Conservation (phyloP, 2,888 invertebrate genomes). For the Xestia xanthographa region DNA sequence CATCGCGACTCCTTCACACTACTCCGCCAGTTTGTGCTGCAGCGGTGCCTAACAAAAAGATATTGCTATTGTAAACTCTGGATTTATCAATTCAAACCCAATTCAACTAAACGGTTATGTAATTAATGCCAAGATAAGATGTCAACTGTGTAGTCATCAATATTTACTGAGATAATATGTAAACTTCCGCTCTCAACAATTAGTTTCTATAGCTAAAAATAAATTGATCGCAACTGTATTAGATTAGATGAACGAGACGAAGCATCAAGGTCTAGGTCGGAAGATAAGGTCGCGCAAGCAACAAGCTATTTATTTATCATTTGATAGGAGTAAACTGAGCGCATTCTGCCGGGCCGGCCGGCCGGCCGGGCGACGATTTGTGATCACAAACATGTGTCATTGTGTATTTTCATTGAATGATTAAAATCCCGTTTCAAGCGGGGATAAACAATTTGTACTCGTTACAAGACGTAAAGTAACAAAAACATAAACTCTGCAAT, state of each 20-base stretch:
- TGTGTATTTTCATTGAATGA: constrained; percentile 40
- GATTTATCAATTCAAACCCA: constrained; percentile 12
- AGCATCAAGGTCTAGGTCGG: constrained; percentile 79
- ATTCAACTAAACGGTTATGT: constrained; percentile 45
- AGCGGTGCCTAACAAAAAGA: constrained; percentile 51
- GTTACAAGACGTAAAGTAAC: background rate
- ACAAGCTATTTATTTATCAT: constrained; percentile 64
- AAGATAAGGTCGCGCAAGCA: constrained; percentile 73
- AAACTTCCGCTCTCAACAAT: constrained; percentile 39
- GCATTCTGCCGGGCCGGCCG: constrained; percentile 29
- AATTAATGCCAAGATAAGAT: constrained; percentile 71
- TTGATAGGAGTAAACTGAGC: constrained; percentile 37
- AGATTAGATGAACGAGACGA: constrained; percentile 71
- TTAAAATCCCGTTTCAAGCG: constrained; percentile 24
- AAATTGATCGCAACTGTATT: constrained; percentile 58
- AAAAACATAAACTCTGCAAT: constrained; percentile 20
- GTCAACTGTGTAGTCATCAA: constrained; percentile 14
- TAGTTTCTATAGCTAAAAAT: constrained; percentile 61
- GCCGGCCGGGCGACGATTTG: constrained; percentile 12
- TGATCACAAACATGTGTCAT: constrained; percentile 42
- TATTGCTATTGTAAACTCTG: constrained; percentile 13
- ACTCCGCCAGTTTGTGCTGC: constrained; percentile 25
- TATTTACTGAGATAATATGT: constrained; percentile 32
- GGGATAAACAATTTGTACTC: constrained; percentile 15
- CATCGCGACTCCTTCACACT: constrained; percentile 65